phyloP scores from a whole-genome alignment of 2,113 vertebrate species.

The Actinemys pallida region DNA sequence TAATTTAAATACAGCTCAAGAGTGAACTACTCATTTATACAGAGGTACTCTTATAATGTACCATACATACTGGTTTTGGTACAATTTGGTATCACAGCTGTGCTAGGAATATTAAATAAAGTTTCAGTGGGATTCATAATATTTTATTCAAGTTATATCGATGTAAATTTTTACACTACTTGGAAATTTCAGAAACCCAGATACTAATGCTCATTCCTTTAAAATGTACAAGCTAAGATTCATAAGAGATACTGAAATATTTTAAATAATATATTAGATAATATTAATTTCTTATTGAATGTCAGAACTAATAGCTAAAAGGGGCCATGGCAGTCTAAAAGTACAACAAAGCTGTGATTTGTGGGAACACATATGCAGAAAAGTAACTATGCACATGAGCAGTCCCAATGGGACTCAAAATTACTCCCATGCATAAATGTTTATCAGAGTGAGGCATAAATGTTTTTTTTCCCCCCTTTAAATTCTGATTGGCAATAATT shows the following conservation, averaged over 20 bases:
- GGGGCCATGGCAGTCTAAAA: neutral
- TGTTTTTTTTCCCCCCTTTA: neutral
- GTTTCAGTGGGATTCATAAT: neutral
- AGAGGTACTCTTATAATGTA: neutral
- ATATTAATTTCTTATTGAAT: neutral
- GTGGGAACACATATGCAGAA: neutral
- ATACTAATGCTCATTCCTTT: neutral
- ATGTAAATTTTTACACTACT: neutral
- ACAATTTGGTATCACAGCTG: neutral
- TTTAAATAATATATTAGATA: neutral
- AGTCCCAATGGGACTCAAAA: neutral
- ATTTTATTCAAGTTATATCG: neutral
- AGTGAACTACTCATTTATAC: neutral
- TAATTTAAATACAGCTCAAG: neutral
- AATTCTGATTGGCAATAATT: neutral
- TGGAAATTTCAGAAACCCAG: neutral
- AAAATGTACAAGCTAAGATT: neutral
- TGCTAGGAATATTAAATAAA: neutral
- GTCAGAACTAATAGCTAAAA: neutral
- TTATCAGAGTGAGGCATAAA: rapidly evolving
- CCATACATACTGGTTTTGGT: neutral
- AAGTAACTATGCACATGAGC: neutral
- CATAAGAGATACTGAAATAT: neutral
- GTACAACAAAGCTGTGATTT: neutral
- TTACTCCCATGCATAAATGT: neutral